Evolutionary conservation across 2,113 vertebrate species (phyloP).

Genomic region (Elgaria multicarinata): DNA sequence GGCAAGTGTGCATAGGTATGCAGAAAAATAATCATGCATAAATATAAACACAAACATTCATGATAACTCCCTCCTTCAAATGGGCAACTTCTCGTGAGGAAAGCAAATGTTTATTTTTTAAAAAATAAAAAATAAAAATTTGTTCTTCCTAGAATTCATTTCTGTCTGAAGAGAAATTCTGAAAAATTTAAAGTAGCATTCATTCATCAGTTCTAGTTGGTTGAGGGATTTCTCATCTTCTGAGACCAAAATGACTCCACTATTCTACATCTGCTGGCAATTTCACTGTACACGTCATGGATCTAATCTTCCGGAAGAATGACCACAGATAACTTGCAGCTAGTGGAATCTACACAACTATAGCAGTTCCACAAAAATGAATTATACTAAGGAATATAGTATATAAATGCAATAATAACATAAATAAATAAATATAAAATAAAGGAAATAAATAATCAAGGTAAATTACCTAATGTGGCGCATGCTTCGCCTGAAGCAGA

Average conservation of each 20-base stretch:
- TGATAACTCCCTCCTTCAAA: too few species aligned
- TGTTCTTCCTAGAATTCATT: background rate
- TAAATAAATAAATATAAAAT: too few species aligned
- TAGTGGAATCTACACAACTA: background rate
- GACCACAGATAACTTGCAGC: background rate
- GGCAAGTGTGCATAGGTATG: too few species aligned
- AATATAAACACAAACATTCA: background rate
- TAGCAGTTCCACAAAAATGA: background rate
- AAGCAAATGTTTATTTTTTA: background rate
- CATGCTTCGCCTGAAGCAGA: background rate
- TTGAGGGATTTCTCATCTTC: background rate
- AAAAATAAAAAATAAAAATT: too few species aligned
- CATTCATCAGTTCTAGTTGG: background rate
- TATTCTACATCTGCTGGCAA: background rate
- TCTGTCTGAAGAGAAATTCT: background rate
- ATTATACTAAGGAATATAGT: background rate
- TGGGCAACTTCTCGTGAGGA: too few species aligned
- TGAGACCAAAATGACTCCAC: background rate
- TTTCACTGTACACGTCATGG: too few species aligned
- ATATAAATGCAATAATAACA: too few species aligned
- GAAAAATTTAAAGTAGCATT: background rate
- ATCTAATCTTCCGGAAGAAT: background rate
- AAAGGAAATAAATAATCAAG: background rate
- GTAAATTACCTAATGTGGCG: background rate
- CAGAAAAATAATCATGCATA: background rate